Evolutionary conservation across 2,797 vertebrate species (phyloP).

Genomic region (Nyctibius grandis): DNA sequence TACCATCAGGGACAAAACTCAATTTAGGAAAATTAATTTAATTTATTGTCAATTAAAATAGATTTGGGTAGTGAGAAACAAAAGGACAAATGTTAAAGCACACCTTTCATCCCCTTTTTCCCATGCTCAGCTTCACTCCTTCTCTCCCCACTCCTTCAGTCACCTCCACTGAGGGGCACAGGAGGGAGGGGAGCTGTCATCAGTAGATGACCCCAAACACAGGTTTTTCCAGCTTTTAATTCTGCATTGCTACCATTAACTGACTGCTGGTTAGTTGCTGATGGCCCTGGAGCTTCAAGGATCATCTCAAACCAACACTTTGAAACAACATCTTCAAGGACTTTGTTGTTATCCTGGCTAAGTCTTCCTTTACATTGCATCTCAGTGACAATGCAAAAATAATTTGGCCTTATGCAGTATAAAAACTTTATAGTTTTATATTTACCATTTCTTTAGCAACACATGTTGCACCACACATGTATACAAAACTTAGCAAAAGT

Average conservation of each 20-base stretch:
- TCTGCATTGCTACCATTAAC: not conserved
- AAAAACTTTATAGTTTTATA: not conserved
- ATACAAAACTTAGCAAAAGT: not conserved
- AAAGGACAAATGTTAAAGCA: not conserved
- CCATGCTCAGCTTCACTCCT: not conserved
- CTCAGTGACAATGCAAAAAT: not conserved
- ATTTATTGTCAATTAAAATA: not conserved
- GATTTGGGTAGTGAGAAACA: not conserved
- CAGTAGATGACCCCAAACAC: not conserved
- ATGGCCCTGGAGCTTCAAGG: not conserved
- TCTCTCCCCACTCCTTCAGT: not conserved
- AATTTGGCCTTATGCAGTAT: not conserved
- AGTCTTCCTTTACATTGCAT: not conserved
- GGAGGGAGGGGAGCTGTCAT: fast-evolving
- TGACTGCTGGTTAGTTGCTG: not conserved
- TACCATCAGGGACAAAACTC: not conserved
- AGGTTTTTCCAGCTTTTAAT: not conserved
- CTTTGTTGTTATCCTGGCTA: fast-evolving
- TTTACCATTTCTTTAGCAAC: not conserved
- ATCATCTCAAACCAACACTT: not conserved
- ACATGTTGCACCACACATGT: fast-evolving
- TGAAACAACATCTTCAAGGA: not conserved
- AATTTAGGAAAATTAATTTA: not conserved
- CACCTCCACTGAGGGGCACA: fast-evolving
- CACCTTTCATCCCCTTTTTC: not conserved